Base-by-base conservation (phyloP, 2,797 vertebrate species). In the Macropodus opercularis region DNA sequence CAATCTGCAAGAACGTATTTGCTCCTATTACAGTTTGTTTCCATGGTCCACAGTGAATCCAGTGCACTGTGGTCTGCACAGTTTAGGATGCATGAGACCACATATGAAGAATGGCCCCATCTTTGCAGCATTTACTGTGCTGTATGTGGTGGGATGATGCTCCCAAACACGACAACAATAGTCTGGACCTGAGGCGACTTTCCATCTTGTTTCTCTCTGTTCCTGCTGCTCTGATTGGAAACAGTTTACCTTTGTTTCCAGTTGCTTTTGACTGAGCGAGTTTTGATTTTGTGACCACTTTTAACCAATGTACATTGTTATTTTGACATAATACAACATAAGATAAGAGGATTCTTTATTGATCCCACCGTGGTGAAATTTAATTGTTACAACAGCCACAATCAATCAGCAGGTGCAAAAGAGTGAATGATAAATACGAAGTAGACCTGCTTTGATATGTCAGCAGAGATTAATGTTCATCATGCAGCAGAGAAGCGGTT, bases 391-490 rank as follows among this genome's bases (percentile, higher is more conserved):
- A n/a, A n/a, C n/a, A n/a, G n/a, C n/a, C n/a, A n/a, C n/a, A n/a
- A n/a, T n/a, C n/a, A n/a, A n/a, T n/a, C n/a, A n/a, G n/a, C n/a
- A n/a, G n/a, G n/a, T n/a, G n/a, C n/a, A n/a, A n/a, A n/a, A n/a
- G n/a, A n/a, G 53, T 50, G 13, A 40, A 42, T 58, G 63, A 57
- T 24, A 58, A 60, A 8, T 18, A 44, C n/a, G 59, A 63, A n/a
- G 66, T 38, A 38, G 60, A 12, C 41, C 3, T 36, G 18, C 17
- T 51, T 19, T 55, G 50, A 44, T 41, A 40, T 53, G 40, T 53
- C 29, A n/a, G 10, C 39, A 53, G 53, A 55, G 27, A 14, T 56
- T 47, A 26, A 50, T 54, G 47, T 81, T 72, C 68, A 48, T 77
- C 65, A 26, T 13, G 29, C 49, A 40, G 43, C 70, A 69, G 69